These are phyloP conservation scores for Zophobas morio DNA, from an alignment of 1,140 invertebrate genomes.

Conservation along the genomic window DNA sequence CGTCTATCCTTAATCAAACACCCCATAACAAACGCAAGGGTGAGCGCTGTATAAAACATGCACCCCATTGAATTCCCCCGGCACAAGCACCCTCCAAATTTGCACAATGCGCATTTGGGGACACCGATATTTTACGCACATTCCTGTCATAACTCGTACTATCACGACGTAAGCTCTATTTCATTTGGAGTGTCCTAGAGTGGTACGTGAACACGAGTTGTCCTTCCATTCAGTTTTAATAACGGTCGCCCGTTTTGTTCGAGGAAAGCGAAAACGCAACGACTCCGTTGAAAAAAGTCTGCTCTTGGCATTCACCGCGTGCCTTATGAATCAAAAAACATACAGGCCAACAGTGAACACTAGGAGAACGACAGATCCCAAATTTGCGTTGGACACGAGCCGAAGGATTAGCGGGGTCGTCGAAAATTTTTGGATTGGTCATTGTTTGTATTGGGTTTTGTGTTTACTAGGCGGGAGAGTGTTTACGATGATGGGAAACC, in stretches of 20 bases:
- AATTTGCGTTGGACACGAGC: background rate
- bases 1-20: slow-evolving; percentile 56
- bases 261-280: too few relatives aligned
- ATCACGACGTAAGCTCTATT: background rate
- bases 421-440: background rate
- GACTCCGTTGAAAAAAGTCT: slow-evolving; percentile 75
- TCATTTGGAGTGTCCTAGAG: background rate
- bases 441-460: slow-evolving; percentile 7
- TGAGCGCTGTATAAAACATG: slow-evolving; percentile 57
- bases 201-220: too few relatives aligned
- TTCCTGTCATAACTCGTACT: slow-evolving; percentile 37
- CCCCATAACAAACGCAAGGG: slow-evolving; percentile 45
- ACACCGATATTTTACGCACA: slow-evolving; percentile 43
- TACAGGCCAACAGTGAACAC: slow-evolving; percentile 92
- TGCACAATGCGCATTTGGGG: slow-evolving; percentile 48
- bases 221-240: background rate
- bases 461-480: slow-evolving; percentile 34
- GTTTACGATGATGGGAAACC: slow-evolving; percentile 43
- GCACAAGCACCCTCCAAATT: slow-evolving; percentile 44
- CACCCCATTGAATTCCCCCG: slow-evolving; percentile 55
- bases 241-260: too few relatives aligned
- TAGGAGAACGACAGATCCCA: slow-evolving; percentile 77
- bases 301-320: slow-evolving; percentile 98
- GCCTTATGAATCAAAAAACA: slow-evolving; percentile 90
- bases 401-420: too few relatives aligned